Base-by-base conservation (phyloP, 2,888 invertebrate genomes). In the Trachelus tabidus region DNA sequence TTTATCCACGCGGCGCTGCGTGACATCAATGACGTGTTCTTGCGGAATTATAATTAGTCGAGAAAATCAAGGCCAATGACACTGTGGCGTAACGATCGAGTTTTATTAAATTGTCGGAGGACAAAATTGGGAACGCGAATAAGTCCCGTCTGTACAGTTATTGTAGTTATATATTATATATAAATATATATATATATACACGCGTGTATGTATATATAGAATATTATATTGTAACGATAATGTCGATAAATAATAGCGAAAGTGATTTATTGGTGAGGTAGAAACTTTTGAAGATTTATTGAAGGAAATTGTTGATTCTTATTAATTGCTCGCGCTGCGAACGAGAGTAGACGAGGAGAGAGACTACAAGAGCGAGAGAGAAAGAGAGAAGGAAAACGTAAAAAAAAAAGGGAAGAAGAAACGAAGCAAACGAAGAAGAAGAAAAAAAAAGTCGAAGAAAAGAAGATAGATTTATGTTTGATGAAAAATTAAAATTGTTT, bases 101-200 rank as follows among this genome's bases (percentile, higher is more conserved):
- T 80, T 82, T 80, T 82, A 80, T 81, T 79, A 56, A 0, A 80
- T 81, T 75, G 75, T 77, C 81, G 1, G 23, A 68, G 79, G 80
- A 82, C 83, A 31, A 83, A 85, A 77, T 84, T 83, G 78, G 81
- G 84, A 85, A 83, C 80, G 81, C 30, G 80, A 82, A 83, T 85
- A 76, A 84, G 87, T 88, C 88, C 85, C 86, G 79, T 82, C 83
- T 90, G 90, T 90, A 90, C 89, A 90, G 89, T 87, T 89, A 87
- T 81, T 81, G 82, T 85, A 87, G 83, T 84, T 80, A 83, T 85
- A 85, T 82, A 86, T 31, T 86, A 85, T 82, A 83, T 82, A 85
- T 86, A 82, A 83, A 84, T 81, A 78, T 73, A 81, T 85, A 86
- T n/a, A 84, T 81, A 78, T 73, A 81, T 85, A 86, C 12, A 82